Percentiles rank a stretch among this genome's conserved stretches.
These are phyloP conservation scores for Aporophyla nigra DNA, from an alignment of 2,888 invertebrate genomes.

Conservation along the genomic window DNA sequence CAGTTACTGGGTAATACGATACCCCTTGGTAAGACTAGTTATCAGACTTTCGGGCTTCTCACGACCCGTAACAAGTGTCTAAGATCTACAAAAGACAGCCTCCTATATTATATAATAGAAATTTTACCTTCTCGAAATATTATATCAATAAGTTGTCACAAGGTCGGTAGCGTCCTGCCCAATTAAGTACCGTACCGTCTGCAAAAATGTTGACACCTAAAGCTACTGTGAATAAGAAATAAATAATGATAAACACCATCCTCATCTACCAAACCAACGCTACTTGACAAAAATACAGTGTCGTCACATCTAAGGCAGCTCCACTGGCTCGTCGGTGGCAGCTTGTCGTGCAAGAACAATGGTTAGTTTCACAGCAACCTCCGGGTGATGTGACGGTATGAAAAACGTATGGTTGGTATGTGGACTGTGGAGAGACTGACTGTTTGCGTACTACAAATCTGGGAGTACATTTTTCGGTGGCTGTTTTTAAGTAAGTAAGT, in stretches of 20 bases:
- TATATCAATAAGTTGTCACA: too few relatives aligned
- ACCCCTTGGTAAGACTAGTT: too few relatives aligned
- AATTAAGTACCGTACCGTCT: not conserved
- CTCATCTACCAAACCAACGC: conserved; percentile 7
- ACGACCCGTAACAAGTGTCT: too few relatives aligned
- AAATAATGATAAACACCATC: not conserved
- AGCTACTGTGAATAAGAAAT: not conserved
- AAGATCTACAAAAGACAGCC: too few relatives aligned
- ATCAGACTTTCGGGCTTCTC: too few relatives aligned
- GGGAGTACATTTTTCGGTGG: not conserved
- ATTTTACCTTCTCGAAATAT: too few relatives aligned
- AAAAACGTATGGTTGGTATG: conserved; percentile 29
- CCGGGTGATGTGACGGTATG: conserved; percentile 47
- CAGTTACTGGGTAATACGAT: too few relatives aligned
- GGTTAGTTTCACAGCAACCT: conserved; percentile 47
- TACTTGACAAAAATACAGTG: conserved; percentile 60
- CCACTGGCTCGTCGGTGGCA: conserved; percentile 43
- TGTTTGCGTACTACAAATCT: conserved; percentile 19
- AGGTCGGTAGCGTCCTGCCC: too few relatives aligned
- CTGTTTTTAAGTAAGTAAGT: not conserved
- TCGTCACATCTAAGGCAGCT: conserved; percentile 44
- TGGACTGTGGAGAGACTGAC: not conserved
- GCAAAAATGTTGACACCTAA: not conserved
- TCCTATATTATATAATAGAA: too few relatives aligned
- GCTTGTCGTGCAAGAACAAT: conserved; percentile 62